Base-by-base conservation (phyloP, 2,113 vertebrate species). In the Haliaeetus leucogaster region DNA sequence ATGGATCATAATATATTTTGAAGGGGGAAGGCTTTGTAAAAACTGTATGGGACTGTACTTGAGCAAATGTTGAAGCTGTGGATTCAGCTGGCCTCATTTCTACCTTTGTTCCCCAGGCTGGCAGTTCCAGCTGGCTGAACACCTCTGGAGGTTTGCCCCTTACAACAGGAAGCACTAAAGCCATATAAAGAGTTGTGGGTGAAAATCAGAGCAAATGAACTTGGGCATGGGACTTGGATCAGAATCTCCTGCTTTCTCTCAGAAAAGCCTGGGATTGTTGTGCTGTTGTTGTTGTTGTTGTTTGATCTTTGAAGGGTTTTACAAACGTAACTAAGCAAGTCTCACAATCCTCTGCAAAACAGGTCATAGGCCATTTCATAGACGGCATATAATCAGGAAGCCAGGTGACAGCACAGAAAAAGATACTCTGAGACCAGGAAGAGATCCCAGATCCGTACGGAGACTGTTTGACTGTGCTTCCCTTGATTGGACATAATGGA, bases 401-500 rank as follows among this genome's bases (percentile, higher is more conserved):
- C 17, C 34, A 63, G 20, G 9, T 58, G 70, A 68, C 55, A 70
- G 19, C 27, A 81, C 9, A 78, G 36, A 71, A 85, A n/a, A 84
- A n/a, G 26, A 62, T n/a, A 79, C 14, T 8, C 8, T 53, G 42
- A 90, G 53, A 74, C 16, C 59, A 79, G 34, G 38, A 79, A 82
- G 43, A 92, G 56, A 70, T 59, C 34, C 38, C 42, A 80, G 65
- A 25, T 55, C 32, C 3, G 1, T 59, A 65, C 2, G 26, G 43
- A 65, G 58, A 78, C 30, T 68, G 42, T 50, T 58, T 73, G 56
- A 67, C 52, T 0, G 1, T 50, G 20, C 30, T 91, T 80, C 61
- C 63, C 42, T 76, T 84, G 59, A 94, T 95, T 96, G 21, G 3
- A 97, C 68, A 86, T 94, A 97, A 96, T 94, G 92, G 91, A 96